Base-by-base conservation (phyloP, 1,140 invertebrate genomes). In the Rhagoletis zephyria region DNA sequence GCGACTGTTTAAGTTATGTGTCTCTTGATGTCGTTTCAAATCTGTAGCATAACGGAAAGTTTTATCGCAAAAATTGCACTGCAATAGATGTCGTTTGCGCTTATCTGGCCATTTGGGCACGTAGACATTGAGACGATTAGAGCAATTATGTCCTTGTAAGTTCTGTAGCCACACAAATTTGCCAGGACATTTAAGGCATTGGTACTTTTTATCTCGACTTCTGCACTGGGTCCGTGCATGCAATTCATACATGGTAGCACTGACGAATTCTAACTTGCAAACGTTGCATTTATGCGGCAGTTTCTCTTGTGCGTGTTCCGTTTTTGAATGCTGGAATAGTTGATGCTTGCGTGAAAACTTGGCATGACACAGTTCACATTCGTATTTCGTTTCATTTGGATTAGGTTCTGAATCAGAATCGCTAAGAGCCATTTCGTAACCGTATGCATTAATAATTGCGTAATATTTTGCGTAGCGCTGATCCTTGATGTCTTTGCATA, bases 121-220 rank as follows among this genome's bases (percentile, higher is more conserved):
- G 56, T 19, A 19, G 2, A 81, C 19, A 64, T 70, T 87, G 10
- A 87, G 19, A 4, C 64, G 60, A 61, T 74, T 87, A 7, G 86
- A 77, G 87, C 91, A 92, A 0, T 87, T 88, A 59, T 92, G 91
- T 4, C 87, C 85, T 6, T 89, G 86, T 0, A 92, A 87, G 85
- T 92, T 92, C 65, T 92, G 89, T 40, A 74, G 40, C 91, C 91
- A 92, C 19, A 91, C 89, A 85, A 92, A 92, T 87, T 90, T 92
- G 0, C 90, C 91, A 0, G 91, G 91, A 85, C 92, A 93, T 3
- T 87, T 88, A 3, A 87, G 61, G 87, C 92, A 93, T 7, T 85
- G 87, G 60, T 89, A 88, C 6, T 89, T 87, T 74, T 89, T 91
- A 0, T 89, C 56, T 30, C 86, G 87, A 63, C 89, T 90, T 2